These are phyloP conservation scores for Catharus bicknelli DNA, from an alignment of 2,113 vertebrate genomes.

Conservation along the genomic window DNA sequence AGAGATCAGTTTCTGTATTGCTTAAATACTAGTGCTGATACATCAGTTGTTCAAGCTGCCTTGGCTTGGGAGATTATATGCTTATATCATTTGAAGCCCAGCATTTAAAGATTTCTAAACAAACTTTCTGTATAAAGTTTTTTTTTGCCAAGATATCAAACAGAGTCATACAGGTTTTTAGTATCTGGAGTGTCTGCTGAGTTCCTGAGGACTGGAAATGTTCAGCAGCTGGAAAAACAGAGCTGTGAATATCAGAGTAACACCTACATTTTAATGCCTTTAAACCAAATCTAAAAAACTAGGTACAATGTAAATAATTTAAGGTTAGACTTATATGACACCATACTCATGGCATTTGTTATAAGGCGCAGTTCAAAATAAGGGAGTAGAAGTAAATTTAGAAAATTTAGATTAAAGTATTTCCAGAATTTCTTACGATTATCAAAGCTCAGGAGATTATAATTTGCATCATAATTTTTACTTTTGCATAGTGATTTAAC, in stretches of 20 bases:
- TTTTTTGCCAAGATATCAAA: not conserved
- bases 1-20: not conserved
- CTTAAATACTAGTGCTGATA: not conserved
- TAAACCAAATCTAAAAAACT: not conserved
- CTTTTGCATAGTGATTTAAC: not conserved
- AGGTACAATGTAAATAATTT: not conserved
- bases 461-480: not conserved
- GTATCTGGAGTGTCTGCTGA: not conserved
- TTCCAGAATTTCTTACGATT: not conserved
- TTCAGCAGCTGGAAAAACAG: not conserved
- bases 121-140: not conserved
- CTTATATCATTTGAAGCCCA: not conserved
- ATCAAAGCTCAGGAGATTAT: not conserved
- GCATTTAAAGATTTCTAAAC: not conserved
- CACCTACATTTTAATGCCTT: not conserved
- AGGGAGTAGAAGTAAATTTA: not conserved
- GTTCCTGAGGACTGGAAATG: not conserved
- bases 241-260: not conserved
- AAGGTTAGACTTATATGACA: not conserved
- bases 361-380: not conserved
- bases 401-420: not conserved
- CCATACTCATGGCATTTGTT: not conserved
- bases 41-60: not conserved
- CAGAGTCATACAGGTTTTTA: not conserved
- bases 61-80: not conserved